These are phyloP conservation scores for Lamproptera curius DNA, from an alignment of 2,888 invertebrate genomes.

Conservation along the genomic window DNA sequence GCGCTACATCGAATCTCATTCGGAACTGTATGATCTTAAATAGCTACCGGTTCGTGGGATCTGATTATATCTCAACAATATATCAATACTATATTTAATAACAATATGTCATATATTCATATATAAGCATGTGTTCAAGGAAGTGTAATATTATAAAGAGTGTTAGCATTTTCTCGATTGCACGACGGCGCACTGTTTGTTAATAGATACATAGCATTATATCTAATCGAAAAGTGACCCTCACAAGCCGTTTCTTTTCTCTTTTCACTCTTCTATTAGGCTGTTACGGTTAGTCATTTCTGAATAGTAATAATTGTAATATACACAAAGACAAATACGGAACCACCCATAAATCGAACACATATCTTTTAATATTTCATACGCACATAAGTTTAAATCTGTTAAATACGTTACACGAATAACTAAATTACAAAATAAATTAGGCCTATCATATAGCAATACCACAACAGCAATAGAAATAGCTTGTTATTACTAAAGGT, in stretches of 20 bases:
- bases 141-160: too few relatives aligned
- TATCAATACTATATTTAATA: neutral
- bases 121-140: neutral
- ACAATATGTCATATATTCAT: constrained; percentile 6
- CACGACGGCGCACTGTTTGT: too few relatives aligned
- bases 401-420: neutral
- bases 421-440: constrained; percentile 14
- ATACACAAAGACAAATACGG: too few relatives aligned
- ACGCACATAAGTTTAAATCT: constrained; percentile 16
- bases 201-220: too few relatives aligned
- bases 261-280: too few relatives aligned
- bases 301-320: too few relatives aligned
- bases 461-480: neutral
- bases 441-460: constrained; percentile 4
- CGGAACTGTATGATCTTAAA: constrained; percentile 63
- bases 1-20: constrained; percentile 59
- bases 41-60: constrained; percentile 28
- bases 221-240: too few relatives aligned
- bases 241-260: too few relatives aligned
- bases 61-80: neutral
- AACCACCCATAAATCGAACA: neutral
- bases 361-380: constrained; percentile 11
- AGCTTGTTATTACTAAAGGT: constrained; percentile 7
- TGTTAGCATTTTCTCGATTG: too few relatives aligned
- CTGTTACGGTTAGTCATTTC: too few relatives aligned